phyloP scores from a whole-genome alignment of 2,797 vertebrate genomes.

The Tenualosa thibaudeaui region DNA sequence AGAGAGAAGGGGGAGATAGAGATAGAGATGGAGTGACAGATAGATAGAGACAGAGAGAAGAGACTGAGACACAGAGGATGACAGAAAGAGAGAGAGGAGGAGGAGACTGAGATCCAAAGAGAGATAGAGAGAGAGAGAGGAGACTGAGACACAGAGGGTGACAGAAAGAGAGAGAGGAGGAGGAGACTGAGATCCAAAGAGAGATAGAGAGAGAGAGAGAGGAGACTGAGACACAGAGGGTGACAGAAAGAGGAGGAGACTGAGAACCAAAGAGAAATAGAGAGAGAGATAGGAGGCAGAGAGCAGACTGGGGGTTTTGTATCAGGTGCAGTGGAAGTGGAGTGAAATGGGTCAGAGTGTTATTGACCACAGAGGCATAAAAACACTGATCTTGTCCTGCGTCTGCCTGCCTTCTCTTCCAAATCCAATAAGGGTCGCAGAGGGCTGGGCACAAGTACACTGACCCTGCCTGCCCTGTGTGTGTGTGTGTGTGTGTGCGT shows the following conservation, averaged over 20 bases:
- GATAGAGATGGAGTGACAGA: not conserved
- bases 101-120: not conserved
- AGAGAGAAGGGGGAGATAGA: not conserved
- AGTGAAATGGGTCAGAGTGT: slow-evolving; percentile 14
- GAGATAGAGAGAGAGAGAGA: not conserved
- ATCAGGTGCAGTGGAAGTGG: slow-evolving; percentile 1
- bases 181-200: not conserved
- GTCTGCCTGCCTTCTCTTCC: not conserved
- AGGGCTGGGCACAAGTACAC: not conserved
- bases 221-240: not conserved
- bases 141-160: not conserved
- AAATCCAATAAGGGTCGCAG: not conserved
- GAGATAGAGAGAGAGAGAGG: not conserved
- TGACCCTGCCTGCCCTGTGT: not conserved
- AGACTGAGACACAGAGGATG: not conserved
- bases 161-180: not conserved
- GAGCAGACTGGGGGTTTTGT: not conserved
- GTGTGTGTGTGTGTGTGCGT: not conserved
- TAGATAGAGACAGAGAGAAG: not conserved
- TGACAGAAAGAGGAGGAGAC: not conserved
- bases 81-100: not conserved
- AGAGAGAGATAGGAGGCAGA: not conserved
- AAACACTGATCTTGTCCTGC: not conserved
- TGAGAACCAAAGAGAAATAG: not conserved
- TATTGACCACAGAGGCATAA: not conserved